These are phyloP conservation scores for Eilema griseolum DNA, from an alignment of 2,888 invertebrate genomes.

Conservation along the genomic window DNA sequence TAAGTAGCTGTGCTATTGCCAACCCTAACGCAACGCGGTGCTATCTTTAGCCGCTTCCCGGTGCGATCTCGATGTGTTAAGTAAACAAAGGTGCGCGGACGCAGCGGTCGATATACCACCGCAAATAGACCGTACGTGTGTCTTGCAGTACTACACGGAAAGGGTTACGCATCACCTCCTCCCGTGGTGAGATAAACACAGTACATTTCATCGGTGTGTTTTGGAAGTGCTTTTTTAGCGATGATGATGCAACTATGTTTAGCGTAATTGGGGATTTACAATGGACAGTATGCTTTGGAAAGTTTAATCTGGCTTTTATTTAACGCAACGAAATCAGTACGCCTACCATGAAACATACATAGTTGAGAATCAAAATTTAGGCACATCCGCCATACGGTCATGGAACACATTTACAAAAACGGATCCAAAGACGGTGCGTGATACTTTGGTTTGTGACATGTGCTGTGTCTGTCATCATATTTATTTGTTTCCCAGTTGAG, in stretches of 20 bases:
- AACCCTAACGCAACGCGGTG: conserved; percentile 41
- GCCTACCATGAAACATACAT: too few species aligned
- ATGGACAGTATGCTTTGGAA: background rate
- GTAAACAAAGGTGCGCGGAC: conserved; percentile 77
- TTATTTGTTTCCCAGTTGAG: too few species aligned
- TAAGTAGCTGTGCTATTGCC: conserved; percentile 12
- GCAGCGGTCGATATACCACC: conserved; percentile 81
- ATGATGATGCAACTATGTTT: background rate
- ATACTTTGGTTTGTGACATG: too few species aligned
- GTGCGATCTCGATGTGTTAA: conserved; percentile 66
- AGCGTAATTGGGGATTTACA: background rate
- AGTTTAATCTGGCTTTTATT: background rate
- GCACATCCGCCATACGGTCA: too few species aligned
- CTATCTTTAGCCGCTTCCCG: conserved; percentile 73
- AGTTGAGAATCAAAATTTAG: too few species aligned
- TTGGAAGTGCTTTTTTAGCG: background rate
- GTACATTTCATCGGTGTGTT: background rate
- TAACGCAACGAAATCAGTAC: background rate
- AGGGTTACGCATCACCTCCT: conserved; percentile 44
- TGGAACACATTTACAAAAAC: too few species aligned
- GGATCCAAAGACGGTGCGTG: too few species aligned
- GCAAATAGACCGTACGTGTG: conserved; percentile 72
- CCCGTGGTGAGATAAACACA: background rate
- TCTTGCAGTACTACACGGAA: conserved; percentile 43
- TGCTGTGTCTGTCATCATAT: too few species aligned